Evolutionary conservation across 1,140 invertebrate genomes (phyloP), one percentile per base, ranked within the genome.

Genomic region (Geopemphigus sp.): DNA sequence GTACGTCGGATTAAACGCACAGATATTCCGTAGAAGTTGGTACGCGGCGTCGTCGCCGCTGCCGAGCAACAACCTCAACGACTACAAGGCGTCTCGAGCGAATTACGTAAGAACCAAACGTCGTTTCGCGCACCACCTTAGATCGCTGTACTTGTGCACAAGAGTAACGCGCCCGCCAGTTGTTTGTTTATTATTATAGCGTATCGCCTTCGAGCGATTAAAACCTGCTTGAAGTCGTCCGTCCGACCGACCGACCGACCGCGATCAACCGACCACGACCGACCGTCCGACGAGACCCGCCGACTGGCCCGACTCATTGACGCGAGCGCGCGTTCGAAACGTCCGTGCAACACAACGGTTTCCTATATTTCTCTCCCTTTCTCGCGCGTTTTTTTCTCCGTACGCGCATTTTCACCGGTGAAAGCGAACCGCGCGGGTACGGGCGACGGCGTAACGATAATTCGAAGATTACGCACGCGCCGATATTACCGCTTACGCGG

Each of bases 101-200:
- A 22, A 45, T 66, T 66, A 66, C 39, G 63, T 66, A 66, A 66
- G 29, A 39, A 66, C 63, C 11, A n/a, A n/a, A n/a, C n/a, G n/a
- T n/a, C n/a, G 29, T 17, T 54, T 19, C 17, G 53, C 53, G 6
- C 8, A 8, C 32, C 32, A 8, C 32, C 3, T 39, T 39, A 39
- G 32, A 39, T 39, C 32, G 32, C 32, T 39, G 32, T 19, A 19
- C 15, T n/a, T 3, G 53, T 15, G 15, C 3, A 19, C 53, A 2
- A 4, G 8, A 19, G 59, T 63, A 63, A 39, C 32, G n/a, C 12
- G 12, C 47, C 5, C 32, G n/a, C 26, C 32, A 66, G 63, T 45
- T 12, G 32, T 66, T 66, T 66, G 32, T 66, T 66, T 66, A 66
- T 66, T 66, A 66, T 66, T 66, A 45, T 66, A 66, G 39, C n/a